Percentiles rank a stretch among this genome's conserved stretches.
These are phyloP conservation scores for Dioctria linearis DNA, from an alignment of 2,888 invertebrate genomes.

Conservation along the genomic window DNA sequence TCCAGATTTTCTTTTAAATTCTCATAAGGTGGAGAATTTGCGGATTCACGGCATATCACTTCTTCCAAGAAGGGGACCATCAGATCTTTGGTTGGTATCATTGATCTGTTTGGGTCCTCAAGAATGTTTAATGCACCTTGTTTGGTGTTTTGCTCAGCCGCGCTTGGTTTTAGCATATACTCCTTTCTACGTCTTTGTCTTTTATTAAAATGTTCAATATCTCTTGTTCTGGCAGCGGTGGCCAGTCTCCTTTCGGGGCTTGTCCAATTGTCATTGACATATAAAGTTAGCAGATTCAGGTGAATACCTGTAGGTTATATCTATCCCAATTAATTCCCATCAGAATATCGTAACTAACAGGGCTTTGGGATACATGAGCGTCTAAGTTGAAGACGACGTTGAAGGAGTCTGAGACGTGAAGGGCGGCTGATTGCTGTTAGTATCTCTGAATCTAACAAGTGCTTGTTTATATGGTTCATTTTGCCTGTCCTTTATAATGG, in stretches of 20 bases:
- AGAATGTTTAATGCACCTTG: conserved; percentile 25
- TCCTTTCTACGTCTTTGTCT: not conserved
- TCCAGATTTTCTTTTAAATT: not conserved
- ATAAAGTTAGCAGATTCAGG: not conserved
- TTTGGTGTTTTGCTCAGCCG: not conserved
- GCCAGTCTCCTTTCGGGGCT: not conserved
- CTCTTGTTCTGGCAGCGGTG: not conserved
- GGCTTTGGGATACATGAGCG: not conserved
- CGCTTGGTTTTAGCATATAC: not conserved
- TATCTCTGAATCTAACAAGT: too few species aligned
- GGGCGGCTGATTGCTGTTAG: too few species aligned
- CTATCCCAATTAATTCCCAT: too few species aligned
- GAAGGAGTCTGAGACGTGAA: not conserved
- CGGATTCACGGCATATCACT: not conserved
- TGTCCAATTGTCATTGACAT: not conserved
- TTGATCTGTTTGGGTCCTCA: not conserved
- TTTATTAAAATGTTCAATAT: not conserved
- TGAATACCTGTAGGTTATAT: too few species aligned
- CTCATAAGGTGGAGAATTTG: not conserved
- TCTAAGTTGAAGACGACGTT: not conserved
- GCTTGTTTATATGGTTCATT: too few species aligned
- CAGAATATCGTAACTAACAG: too few species aligned
- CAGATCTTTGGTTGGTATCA: not conserved
- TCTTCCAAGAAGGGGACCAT: conserved; percentile 7
- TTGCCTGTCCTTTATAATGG: too few species aligned